A percentile compares a stretch with the other conserved stretches of the same genome.
These are phyloP conservation scores for Sphaerophoria rueppellii DNA, from an alignment of 2,888 invertebrate genomes.

Conservation along the genomic window DNA sequence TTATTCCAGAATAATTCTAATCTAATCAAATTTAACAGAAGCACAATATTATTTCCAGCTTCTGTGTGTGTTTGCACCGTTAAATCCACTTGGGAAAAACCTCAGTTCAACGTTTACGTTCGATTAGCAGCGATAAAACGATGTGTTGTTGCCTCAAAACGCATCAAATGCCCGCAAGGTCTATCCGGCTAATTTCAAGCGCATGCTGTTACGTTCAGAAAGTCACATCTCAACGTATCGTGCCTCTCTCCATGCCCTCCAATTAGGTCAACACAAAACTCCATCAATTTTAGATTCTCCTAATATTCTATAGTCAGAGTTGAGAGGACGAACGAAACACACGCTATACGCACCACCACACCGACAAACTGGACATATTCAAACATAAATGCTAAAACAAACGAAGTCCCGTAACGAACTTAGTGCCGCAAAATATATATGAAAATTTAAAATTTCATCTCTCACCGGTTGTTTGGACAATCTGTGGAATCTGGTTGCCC, in stretches of 20 bases:
- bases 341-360: background rate
- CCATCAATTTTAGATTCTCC: slow-evolving; percentile 38
- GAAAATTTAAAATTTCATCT: slow-evolving; percentile 68
- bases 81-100: slow-evolving; percentile 62
- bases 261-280: slow-evolving; percentile 69
- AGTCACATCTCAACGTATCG: background rate
- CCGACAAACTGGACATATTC: background rate
- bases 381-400: slow-evolving; percentile 13
- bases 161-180: slow-evolving; percentile 64
- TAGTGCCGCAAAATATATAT: slow-evolving; percentile 63
- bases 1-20: slow-evolving; percentile 36
- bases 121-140: slow-evolving; percentile 63
- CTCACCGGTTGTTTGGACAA: slow-evolving; percentile 52
- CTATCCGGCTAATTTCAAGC: slow-evolving; percentile 46
- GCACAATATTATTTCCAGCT: slow-evolving; percentile 27
- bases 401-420: slow-evolving; percentile 53
- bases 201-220: background rate
- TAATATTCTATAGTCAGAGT: slow-evolving; percentile 20
- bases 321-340: background rate
- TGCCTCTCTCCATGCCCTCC: slow-evolving; percentile 27
- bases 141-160: slow-evolving; percentile 60
- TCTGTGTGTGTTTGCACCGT: slow-evolving; percentile 13
- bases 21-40: slow-evolving; percentile 36
- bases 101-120: slow-evolving; percentile 66
- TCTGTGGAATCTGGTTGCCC: slow-evolving; percentile 39